phyloP scores from a whole-genome alignment of 1,140 invertebrate species.

The Trialeurodes vaporariorum region DNA sequence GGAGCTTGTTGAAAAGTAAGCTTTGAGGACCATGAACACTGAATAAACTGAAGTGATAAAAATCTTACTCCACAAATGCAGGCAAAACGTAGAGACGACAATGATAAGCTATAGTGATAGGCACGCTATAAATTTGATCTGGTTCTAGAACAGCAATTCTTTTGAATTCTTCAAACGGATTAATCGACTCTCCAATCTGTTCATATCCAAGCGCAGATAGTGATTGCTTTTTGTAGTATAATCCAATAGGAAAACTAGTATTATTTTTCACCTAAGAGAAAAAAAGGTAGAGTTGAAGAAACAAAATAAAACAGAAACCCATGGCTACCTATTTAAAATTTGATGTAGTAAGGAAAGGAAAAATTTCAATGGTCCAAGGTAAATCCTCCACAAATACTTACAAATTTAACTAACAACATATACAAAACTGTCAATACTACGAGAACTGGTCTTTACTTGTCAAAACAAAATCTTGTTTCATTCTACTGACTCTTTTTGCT shows the following conservation, averaged over 20 bases:
- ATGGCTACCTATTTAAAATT: too few species aligned
- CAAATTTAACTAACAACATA: too few species aligned
- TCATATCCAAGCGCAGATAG: constrained; percentile 48
- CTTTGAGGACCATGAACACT: too few species aligned
- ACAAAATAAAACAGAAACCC: too few species aligned
- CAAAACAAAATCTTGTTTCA: too few species aligned
- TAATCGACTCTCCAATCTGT: constrained; percentile 50
- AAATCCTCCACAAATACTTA: too few species aligned
- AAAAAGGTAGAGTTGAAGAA: constrained; percentile 14
- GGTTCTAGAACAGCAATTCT: constrained; percentile 58
- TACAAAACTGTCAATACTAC: too few species aligned
- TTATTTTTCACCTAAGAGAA: constrained; percentile 57
- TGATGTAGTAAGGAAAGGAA: too few species aligned
- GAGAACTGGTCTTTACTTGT: too few species aligned
- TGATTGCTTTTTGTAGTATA: constrained; percentile 58
- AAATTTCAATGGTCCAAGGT: too few species aligned
- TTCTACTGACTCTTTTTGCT: too few species aligned
- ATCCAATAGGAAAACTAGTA: constrained; percentile 56
- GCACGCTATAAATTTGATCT: constrained; percentile 58
- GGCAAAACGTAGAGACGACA: constrained; percentile 61
- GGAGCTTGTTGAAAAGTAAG: too few species aligned
- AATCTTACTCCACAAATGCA: constrained; percentile 53
- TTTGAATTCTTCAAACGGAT: constrained; percentile 64
- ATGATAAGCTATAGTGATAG: constrained; percentile 66
- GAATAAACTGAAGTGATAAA: background rate